A percentile compares a stretch with the other conserved stretches of the same genome.
Conservation (phyloP, 2,888 invertebrate genomes). For the Keiferia lycopersicella region DNA sequence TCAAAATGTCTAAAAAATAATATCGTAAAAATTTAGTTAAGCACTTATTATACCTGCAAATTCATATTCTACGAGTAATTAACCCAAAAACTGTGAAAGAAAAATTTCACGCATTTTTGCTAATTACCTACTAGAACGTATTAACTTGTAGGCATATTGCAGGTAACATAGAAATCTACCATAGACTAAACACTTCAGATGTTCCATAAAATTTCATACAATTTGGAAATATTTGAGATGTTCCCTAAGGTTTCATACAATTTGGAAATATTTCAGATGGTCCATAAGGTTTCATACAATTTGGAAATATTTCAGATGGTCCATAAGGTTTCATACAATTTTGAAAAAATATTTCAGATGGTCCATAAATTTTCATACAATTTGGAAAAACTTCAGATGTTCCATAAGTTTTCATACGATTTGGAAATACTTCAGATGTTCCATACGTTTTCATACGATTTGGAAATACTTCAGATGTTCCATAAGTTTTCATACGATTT, state of each 20-base stretch:
- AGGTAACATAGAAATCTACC: not conserved
- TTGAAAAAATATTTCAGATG: not conserved
- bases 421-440: conserved; percentile 19
- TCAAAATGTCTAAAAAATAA: too few species aligned
- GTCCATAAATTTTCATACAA: too few species aligned
- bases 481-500: conserved; percentile 45
- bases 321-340: conserved; percentile 45
- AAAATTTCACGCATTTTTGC: too few species aligned
- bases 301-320: conserved; percentile 29
- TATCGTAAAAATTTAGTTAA: too few species aligned
- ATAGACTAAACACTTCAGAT: conserved; percentile 18
- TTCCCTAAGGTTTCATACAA: conserved; percentile 40
- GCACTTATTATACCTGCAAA: too few species aligned
- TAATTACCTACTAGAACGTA: too few species aligned
- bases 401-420: conserved; percentile 44
- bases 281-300: conserved; percentile 44
- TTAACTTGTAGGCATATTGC: not conserved
- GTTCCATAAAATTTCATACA: conserved; percentile 42
- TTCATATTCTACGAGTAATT: too few species aligned
- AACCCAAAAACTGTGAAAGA: too few species aligned
- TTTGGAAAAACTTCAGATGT: conserved; percentile 23
- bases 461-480: conserved; percentile 27
- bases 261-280: conserved; percentile 31
- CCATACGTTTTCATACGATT: too few species aligned
- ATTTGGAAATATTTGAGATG: conserved; percentile 29